These are phyloP conservation scores for Caenorhabditis japonica DNA, from an alignment of 2,888 invertebrate genomes.

Conservation along the genomic window DNA sequence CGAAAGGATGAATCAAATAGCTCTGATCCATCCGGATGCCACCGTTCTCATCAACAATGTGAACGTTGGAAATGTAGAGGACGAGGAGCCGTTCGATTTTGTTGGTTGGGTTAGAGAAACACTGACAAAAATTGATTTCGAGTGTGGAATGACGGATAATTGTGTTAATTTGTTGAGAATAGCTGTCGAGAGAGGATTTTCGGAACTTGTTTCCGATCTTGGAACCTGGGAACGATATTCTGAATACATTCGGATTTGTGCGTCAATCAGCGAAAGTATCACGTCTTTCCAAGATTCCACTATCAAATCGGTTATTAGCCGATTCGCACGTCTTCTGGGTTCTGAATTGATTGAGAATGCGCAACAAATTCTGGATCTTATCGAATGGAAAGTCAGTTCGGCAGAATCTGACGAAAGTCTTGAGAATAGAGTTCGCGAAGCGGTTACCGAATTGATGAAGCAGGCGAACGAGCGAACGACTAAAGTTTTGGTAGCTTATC, in stretches of 20 bases:
- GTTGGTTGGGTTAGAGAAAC: constrained; percentile 50
- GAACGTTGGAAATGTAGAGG: constrained; percentile 19
- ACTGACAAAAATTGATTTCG: constrained; percentile 54
- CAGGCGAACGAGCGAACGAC: constrained; percentile 34
- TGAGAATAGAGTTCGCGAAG: neutral
- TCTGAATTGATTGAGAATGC: constrained; percentile 36
- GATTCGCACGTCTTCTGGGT: constrained; percentile 39
- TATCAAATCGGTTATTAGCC: constrained; percentile 22
- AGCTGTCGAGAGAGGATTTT: constrained; percentile 50
- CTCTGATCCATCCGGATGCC: constrained; percentile 23
- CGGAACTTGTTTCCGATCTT: constrained; percentile 30
- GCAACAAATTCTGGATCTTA: constrained; percentile 15
- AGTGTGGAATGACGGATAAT: constrained; percentile 57
- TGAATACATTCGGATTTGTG: constrained; percentile 45
- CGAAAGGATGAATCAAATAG: constrained; percentile 12
- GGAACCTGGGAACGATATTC: constrained; percentile 49
- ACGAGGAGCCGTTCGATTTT: constrained; percentile 34
- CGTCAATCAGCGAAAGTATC: constrained; percentile 53
- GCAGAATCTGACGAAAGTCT: constrained; percentile 4
- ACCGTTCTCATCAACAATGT: constrained; percentile 12
- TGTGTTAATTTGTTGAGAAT: constrained; percentile 52
- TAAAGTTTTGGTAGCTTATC: constrained; percentile 29
- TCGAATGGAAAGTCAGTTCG: constrained; percentile 36
- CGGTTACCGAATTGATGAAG: constrained; percentile 16
- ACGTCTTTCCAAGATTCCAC: constrained; percentile 23